Conservation (phyloP, 2,797 vertebrate species). For the Clarias platycephalus region DNA sequence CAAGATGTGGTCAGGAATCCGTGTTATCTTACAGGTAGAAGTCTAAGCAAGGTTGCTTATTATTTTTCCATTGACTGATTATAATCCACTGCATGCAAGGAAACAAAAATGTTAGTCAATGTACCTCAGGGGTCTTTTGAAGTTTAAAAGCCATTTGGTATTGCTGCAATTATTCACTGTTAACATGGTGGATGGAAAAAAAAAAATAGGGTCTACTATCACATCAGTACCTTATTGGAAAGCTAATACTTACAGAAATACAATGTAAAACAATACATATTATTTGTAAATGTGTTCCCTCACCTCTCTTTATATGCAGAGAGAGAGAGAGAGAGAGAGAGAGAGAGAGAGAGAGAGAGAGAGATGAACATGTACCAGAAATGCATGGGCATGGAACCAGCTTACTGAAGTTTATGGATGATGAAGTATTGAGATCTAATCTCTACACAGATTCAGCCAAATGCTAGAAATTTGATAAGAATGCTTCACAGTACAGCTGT, state of each 20-base stretch:
- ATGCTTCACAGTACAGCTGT: too few relatives aligned
- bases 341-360: too few relatives aligned
- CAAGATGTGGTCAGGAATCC: conserved; percentile 1
- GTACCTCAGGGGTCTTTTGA: neutral
- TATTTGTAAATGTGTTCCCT: too few relatives aligned
- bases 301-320: too few relatives aligned
- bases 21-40: neutral
- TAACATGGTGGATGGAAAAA: neutral
- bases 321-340: too few relatives aligned
- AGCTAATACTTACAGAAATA: neutral
- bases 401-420: too few relatives aligned
- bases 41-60: neutral
- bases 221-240: neutral
- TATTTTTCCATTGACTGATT: neutral
- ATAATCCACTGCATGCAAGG: neutral
- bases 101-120: neutral
- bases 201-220: too few relatives aligned
- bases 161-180: neutral
- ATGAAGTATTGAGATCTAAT: too few relatives aligned
- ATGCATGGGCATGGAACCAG: too few relatives aligned
- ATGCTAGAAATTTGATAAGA: too few relatives aligned
- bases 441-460: too few relatives aligned
- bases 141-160: neutral
- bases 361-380: too few relatives aligned
- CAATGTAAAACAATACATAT: neutral